Evolutionary conservation across 2,113 vertebrate species (phyloP).

Genomic region (Stomatorhinus ivindoensis): DNA sequence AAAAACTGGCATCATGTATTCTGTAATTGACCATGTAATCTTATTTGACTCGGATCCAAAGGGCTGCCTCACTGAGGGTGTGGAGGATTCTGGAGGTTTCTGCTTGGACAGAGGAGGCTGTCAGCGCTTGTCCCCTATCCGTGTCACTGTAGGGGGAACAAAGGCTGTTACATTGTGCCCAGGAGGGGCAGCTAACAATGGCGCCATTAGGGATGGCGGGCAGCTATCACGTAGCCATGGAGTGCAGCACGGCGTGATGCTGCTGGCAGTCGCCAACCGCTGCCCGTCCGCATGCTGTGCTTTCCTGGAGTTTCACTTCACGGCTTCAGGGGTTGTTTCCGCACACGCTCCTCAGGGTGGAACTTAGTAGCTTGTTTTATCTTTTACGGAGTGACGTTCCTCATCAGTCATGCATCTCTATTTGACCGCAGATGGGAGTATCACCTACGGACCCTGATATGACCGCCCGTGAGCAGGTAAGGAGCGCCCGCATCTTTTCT

Average conservation of each 20-base stretch:
- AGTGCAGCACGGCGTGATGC: not conserved
- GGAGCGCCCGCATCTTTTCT: not conserved
- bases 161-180: not conserved
- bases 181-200: not conserved
- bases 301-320: not conserved
- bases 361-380: not conserved
- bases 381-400: not conserved
- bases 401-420: conserved; percentile 11
- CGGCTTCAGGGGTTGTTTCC: not conserved
- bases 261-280: not conserved
- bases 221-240: not conserved
- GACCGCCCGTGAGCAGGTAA: conserved; percentile 43
- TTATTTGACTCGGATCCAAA: not conserved
- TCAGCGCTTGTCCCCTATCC: not conserved
- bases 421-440: conserved; percentile 45
- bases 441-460: conserved; percentile 36
- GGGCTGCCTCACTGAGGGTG: not conserved
- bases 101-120: not conserved
- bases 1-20: not conserved
- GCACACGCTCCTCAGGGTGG: not conserved
- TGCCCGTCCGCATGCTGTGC: not conserved
- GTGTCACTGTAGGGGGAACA: not conserved
- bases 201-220: not conserved
- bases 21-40: not conserved
- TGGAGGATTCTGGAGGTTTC: conserved; percentile 6